Evolutionary conservation across 30 jellyfish, hydroid and myxozoan species (phyloP).

Genomic region (Aurelia coerulea): DNA sequence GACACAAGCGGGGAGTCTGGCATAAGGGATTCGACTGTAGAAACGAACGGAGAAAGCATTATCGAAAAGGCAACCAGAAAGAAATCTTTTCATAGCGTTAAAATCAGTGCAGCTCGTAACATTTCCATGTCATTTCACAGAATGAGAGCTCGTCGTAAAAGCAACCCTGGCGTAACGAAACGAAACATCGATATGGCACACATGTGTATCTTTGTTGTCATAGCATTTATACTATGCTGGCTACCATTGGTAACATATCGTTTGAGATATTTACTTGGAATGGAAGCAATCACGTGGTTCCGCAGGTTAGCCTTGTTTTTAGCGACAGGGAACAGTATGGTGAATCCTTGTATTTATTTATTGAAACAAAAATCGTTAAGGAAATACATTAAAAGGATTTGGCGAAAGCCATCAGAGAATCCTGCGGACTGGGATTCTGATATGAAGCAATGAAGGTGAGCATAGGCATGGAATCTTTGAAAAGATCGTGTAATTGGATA

Average conservation of each 20-base stretch:
- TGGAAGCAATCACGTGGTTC: slow-evolving; percentile 51
- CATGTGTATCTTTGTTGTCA: slow-evolving; percentile 41
- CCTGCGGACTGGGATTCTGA: too few relatives aligned
- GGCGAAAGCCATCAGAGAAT: background rate
- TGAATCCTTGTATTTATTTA: slow-evolving; percentile 40
- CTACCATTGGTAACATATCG: slow-evolving; percentile 34
- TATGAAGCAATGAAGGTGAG: too few relatives aligned
- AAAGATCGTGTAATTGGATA: too few relatives aligned
- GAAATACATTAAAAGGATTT: slow-evolving; percentile 10
- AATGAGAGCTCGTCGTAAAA: background rate
- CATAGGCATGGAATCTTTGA: too few relatives aligned
- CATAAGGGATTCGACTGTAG: too few relatives aligned
- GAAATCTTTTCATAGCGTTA: background rate
- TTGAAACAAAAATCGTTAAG: slow-evolving; percentile 32
- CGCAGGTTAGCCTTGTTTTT: slow-evolving; percentile 48
- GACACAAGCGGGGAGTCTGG: too few relatives aligned
- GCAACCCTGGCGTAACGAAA: background rate
- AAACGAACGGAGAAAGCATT: too few relatives aligned
- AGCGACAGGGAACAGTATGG: slow-evolving; percentile 42
- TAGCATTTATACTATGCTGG: slow-evolving; percentile 51
- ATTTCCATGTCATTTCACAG: background rate
- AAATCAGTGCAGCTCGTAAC: slow-evolving; percentile 1
- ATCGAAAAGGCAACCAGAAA: background rate
- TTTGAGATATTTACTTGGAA: slow-evolving; percentile 26
- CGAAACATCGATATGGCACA: slow-evolving; percentile 29